Evolutionary conservation across 2,797 vertebrate species (phyloP).

Genomic region (Chelonia mydas): DNA sequence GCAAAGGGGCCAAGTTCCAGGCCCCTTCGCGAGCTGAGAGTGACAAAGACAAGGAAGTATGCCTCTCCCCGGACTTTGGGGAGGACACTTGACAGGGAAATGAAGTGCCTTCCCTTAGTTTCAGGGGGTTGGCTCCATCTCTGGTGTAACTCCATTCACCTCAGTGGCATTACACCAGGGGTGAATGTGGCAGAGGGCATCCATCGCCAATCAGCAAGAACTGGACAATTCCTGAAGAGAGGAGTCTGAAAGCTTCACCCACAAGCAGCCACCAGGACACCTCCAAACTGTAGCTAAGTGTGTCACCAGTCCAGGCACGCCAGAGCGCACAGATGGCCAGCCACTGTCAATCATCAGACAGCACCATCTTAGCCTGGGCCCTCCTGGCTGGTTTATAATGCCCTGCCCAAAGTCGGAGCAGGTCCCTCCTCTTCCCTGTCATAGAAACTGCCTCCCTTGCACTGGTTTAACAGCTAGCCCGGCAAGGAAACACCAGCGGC

Average conservation of each 20-base stretch:
- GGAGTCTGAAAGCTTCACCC: not conserved
- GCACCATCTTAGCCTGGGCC: too few species aligned
- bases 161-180: too few species aligned
- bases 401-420: not conserved
- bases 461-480: too few species aligned
- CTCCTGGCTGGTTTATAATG: not conserved
- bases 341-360: not conserved
- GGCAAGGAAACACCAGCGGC: too few species aligned
- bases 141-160: not conserved
- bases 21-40: rapidly evolving
- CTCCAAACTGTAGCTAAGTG: not conserved
- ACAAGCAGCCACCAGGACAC: not conserved
- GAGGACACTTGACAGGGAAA: not conserved
- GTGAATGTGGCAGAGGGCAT: not conserved
- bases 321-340: not conserved
- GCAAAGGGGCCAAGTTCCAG: not conserved
- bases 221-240: not conserved
- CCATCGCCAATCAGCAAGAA: not conserved
- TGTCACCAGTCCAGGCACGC: not conserved
- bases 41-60: not conserved
- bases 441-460: not conserved
- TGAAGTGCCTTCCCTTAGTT: not conserved
- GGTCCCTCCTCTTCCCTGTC: not conserved
- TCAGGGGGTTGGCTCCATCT: rapidly evolving
- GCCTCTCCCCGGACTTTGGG: not conserved